A percentile compares a stretch with the other conserved stretches of the same genome.
Evolutionary conservation across 2,113 vertebrate genomes (phyloP).

Genomic region (Notarius quadriscutis): DNA sequence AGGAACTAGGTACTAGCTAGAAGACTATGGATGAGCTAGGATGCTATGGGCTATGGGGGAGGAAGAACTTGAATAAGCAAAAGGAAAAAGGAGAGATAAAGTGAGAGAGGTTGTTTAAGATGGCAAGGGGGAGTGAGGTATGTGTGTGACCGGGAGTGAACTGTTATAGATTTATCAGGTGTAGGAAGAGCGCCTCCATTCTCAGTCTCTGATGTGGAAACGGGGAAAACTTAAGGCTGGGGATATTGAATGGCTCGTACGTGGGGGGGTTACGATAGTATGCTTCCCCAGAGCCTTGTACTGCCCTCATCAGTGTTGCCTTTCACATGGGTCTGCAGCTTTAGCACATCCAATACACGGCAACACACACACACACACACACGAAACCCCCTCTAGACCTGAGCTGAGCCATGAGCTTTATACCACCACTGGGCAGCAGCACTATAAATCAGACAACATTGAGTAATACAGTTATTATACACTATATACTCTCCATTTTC

Average conservation of each 20-base stretch:
- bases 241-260: neutral
- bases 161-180: conserved; percentile 45
- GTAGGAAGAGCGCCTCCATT: neutral
- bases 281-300: conserved; percentile 2
- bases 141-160: conserved; percentile 18
- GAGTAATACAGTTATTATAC: conserved; percentile 25
- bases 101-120: conserved; percentile 36
- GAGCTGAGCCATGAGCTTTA: conserved; percentile 19
- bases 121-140: neutral
- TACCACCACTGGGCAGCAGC: conserved; percentile 26
- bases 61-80: conserved; percentile 3
- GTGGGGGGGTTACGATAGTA: conserved; percentile 10
- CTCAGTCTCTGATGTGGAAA: conserved; percentile 36
- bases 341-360: conserved; percentile 22
- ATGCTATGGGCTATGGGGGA: neutral
- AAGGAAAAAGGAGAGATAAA: neutral
- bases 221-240: conserved; percentile 7
- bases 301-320: conserved; percentile 30
- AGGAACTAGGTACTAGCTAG: conserved; percentile 11
- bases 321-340: conserved; percentile 28
- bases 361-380: conserved; percentile 2
- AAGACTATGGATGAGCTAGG: neutral
- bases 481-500: conserved; percentile 2
- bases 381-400: neutral
- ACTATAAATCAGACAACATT: conserved; percentile 35